These are phyloP conservation scores for Drosophila paracracens DNA, from an alignment of 2,888 invertebrate species.

Conservation along the genomic window DNA sequence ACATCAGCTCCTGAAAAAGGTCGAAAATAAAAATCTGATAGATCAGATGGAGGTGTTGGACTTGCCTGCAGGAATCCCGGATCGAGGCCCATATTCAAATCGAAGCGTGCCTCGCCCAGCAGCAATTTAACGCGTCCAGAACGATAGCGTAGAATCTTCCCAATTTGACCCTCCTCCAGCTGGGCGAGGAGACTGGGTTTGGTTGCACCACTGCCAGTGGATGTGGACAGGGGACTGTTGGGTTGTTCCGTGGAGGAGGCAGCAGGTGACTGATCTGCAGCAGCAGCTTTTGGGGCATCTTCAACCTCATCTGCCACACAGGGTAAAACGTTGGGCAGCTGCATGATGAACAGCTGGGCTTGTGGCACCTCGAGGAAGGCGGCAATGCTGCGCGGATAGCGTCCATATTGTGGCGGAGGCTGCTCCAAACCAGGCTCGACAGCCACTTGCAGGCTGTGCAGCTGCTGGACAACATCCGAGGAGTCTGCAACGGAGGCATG, in stretches of 20 bases:
- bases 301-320: conserved; percentile 68
- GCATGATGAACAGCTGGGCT: conserved; percentile 83
- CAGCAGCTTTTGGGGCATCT: conserved; percentile 20
- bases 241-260: conserved; percentile 29
- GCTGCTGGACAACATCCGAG: conserved; percentile 64
- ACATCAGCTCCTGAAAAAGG: conserved; percentile 86
- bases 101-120: conserved; percentile 87
- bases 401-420: conserved; percentile 59
- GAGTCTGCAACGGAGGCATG: conserved; percentile 35
- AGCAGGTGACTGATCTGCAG: conserved; percentile 9
- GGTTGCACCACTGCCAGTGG: conserved; percentile 10
- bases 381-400: conserved; percentile 79
- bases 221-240: conserved; percentile 27
- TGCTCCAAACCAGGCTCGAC: conserved; percentile 47
- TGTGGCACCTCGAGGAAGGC: conserved; percentile 75
- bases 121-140: conserved; percentile 87
- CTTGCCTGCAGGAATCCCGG: conserved; percentile 86
- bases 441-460: conserved; percentile 71
- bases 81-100: conserved; percentile 87
- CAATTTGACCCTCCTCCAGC: conserved; percentile 87
- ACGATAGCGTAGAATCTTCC: conserved; percentile 87
- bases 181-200: conserved; percentile 68
- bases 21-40: neutral
- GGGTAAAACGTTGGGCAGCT: conserved; percentile 73
- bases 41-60: neutral